These are phyloP conservation scores for Rhopalosiphum maidis DNA, from an alignment of 1,140 invertebrate genomes.

Conservation along the genomic window DNA sequence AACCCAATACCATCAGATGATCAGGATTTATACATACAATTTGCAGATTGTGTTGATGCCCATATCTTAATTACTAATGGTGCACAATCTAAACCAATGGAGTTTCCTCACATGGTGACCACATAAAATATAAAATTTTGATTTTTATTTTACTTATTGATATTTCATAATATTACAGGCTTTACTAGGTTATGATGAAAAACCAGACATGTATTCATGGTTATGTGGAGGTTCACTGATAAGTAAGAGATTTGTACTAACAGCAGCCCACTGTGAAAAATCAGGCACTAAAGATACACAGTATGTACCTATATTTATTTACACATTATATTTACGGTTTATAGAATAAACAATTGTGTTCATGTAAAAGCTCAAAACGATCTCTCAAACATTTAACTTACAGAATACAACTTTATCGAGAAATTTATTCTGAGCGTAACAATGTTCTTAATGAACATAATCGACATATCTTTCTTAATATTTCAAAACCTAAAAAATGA, in stretches of 20 bases:
- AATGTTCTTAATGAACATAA: too few species aligned
- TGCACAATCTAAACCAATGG: constrained; percentile 63
- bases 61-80: constrained; percentile 63
- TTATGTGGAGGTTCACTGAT: constrained; percentile 28
- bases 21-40: background rate
- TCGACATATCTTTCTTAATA: too few species aligned
- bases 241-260: constrained; percentile 28
- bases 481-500: too few species aligned
- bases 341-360: too few species aligned
- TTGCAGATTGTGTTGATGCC: background rate
- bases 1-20: background rate
- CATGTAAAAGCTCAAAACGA: too few species aligned
- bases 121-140: background rate
- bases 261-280: constrained; percentile 43
- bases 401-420: too few species aligned
- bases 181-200: constrained; percentile 27
- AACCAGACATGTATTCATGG: background rate
- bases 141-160: background rate
- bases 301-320: background rate
- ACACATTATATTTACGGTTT: background rate
- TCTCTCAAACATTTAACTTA: too few species aligned
- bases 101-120: constrained; percentile 69
- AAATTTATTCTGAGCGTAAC: too few species aligned
- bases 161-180: background rate
- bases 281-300: background rate